These are phyloP conservation scores for Sebastes cheni DNA, from an alignment of 2,797 vertebrate genomes.

Conservation along the genomic window DNA sequence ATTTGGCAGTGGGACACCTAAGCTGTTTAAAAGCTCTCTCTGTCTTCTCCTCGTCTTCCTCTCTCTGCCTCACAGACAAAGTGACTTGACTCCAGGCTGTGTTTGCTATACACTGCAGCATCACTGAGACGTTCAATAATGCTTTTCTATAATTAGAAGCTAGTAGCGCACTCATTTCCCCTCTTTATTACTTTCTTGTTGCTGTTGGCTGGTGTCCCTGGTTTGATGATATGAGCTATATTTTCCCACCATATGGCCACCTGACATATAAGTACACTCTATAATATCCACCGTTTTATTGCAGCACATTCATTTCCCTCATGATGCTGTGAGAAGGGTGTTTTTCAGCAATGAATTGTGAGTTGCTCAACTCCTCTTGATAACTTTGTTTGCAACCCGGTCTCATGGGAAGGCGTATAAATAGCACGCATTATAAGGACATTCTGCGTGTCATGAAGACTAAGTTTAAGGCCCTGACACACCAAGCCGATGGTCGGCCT, in stretches of 20 bases:
- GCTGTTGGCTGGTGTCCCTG: conserved; percentile 32
- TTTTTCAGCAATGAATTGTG: not conserved
- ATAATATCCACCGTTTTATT: conserved; percentile 48
- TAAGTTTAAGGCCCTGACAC: not conserved
- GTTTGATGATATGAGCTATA: conserved; percentile 46
- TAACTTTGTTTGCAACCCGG: conserved; percentile 2
- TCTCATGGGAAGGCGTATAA: not conserved
- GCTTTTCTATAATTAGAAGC: conserved; percentile 73
- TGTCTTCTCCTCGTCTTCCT: conserved; percentile 2
- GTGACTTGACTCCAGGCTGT: conserved; percentile 49
- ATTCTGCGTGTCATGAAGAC: not conserved
- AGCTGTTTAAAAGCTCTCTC: conserved; percentile 37
- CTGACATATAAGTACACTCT: conserved; percentile 47
- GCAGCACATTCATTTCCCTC: conserved; percentile 48
- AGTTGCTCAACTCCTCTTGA: not conserved
- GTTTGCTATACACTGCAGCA: conserved; percentile 51
- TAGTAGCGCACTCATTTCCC: conserved; percentile 43
- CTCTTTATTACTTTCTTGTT: conserved; percentile 46
- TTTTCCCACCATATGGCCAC: conserved; percentile 49
- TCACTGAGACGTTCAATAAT: conserved; percentile 69
- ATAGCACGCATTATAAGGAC: not conserved
- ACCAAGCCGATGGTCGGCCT: too few species aligned
- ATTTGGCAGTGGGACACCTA: conserved; percentile 38
- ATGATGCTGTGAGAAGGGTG: conserved; percentile 1
- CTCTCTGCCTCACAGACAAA: conserved; percentile 34